Conservation (phyloP, 2,113 vertebrate genomes). For the Peromyscus maniculatus region DNA sequence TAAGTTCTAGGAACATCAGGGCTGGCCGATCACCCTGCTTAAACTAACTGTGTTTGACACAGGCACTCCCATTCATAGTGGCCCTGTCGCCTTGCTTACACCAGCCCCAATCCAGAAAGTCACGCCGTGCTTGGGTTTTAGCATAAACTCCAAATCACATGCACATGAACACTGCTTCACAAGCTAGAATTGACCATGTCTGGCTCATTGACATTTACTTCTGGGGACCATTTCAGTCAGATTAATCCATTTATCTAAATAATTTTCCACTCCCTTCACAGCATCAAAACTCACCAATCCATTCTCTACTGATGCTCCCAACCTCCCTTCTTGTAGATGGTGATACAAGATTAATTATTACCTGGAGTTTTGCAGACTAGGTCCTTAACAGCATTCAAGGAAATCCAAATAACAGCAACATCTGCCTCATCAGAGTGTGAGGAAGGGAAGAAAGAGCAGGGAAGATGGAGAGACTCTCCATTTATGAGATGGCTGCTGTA, state of each 20-base stretch:
- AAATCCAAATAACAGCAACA: neutral
- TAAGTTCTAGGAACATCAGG: slow-evolving; percentile 76
- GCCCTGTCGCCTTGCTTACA: slow-evolving; percentile 53
- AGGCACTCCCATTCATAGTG: slow-evolving; percentile 77
- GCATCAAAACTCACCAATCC: slow-evolving; percentile 73
- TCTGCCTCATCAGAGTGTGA: neutral
- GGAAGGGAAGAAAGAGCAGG: neutral
- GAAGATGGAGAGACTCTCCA: neutral
- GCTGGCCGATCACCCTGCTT: slow-evolving; percentile 82
- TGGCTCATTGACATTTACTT: slow-evolving; percentile 85
- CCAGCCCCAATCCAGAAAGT: slow-evolving; percentile 76
- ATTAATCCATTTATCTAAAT: slow-evolving; percentile 83
- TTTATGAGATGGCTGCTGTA: neutral
- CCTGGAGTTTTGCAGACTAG: neutral
- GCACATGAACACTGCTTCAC: slow-evolving; percentile 75
- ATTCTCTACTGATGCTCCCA: slow-evolving; percentile 66
- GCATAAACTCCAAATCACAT: slow-evolving; percentile 77
- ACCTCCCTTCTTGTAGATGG: neutral
- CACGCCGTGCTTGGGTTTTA: slow-evolving; percentile 80
- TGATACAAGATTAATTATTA: slow-evolving; percentile 18
- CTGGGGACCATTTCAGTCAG: slow-evolving; percentile 71
- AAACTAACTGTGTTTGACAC: slow-evolving; percentile 86
- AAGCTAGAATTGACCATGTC: slow-evolving; percentile 81
- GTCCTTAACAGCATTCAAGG: neutral
- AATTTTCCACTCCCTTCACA: slow-evolving; percentile 80